A percentile compares a stretch with the other conserved stretches of the same genome.
Evolutionary conservation across 2,113 vertebrate species (phyloP).

Genomic region (Morone chrysops): DNA sequence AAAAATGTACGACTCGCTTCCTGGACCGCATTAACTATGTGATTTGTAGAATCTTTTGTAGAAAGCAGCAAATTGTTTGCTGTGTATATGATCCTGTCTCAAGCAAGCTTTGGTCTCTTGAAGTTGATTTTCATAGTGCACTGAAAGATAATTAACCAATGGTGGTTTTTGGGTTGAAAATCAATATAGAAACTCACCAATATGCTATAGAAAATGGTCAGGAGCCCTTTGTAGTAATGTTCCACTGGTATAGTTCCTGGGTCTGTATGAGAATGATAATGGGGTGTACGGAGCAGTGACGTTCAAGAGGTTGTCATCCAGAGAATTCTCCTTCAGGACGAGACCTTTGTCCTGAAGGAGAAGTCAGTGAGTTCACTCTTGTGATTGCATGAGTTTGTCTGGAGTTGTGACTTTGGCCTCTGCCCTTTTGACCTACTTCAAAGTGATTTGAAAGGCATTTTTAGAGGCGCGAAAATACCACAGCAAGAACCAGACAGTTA

Average conservation of each 20-base stretch:
- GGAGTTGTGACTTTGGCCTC: slow-evolving; percentile 44
- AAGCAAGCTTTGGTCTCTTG: neutral
- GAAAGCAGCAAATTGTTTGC: neutral
- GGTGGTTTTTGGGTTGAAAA: neutral
- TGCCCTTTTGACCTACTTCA: slow-evolving; percentile 39
- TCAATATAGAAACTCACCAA: neutral
- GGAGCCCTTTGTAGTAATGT: neutral
- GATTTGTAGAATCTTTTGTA: no score
- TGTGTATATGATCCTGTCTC: neutral
- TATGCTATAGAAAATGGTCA: neutral
- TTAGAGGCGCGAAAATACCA: slow-evolving; percentile 17
- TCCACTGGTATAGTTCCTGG: no score
- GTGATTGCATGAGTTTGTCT: slow-evolving; percentile 39
- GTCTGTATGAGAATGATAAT: neutral
- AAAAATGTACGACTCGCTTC: no score
- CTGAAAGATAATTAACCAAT: neutral
- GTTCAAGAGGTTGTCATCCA: neutral
- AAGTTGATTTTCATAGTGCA: neutral
- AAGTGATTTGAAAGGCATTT: slow-evolving; percentile 29
- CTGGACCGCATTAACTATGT: neutral
- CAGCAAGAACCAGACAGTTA: slow-evolving; percentile 27
- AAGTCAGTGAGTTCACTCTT: slow-evolving; percentile 34
- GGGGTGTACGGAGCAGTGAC: neutral
- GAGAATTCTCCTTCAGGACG: slow-evolving; percentile 31
- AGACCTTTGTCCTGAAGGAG: slow-evolving; percentile 6